Evolutionary conservation across 1,140 invertebrate genomes (phyloP).

Genomic region (Drosophila erecta): DNA sequence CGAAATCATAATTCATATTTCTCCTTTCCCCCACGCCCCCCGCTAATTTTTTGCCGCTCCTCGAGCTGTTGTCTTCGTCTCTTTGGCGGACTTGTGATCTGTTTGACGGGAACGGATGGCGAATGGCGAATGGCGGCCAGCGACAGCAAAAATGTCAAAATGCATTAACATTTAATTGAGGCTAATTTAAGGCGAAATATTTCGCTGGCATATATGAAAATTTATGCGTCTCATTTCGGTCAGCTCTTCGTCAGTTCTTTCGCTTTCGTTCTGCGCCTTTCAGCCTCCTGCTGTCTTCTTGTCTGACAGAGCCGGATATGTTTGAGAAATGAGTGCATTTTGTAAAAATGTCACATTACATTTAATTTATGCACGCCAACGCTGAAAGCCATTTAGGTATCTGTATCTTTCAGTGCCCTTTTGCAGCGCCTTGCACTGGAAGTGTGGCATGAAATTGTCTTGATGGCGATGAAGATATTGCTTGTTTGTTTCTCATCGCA

Average conservation of each 20-base stretch:
- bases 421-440: conserved; percentile 38
- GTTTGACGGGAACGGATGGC: conserved; percentile 24
- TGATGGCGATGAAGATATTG: conserved; percentile 39
- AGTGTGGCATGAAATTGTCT: conserved; percentile 77
- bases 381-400: conserved; percentile 41
- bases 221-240: conserved; percentile 79
- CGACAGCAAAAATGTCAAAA: conserved; percentile 82
- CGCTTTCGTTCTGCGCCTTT: conserved; percentile 14
- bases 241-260: conserved; percentile 24
- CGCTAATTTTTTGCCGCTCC: conserved; percentile 12
- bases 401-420: conserved; percentile 21
- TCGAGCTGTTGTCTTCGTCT: conserved; percentile 11
- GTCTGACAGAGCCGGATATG: conserved; percentile 60
- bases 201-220: conserved; percentile 77
- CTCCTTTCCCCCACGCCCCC: conserved; percentile 15
- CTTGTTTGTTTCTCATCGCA: conserved; percentile 15
- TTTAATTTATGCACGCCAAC: conserved; percentile 81
- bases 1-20: conserved; percentile 79
- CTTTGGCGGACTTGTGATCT: conserved; percentile 46
- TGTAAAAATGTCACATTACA: conserved; percentile 84
- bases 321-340: conserved; percentile 84
- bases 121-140: conserved; percentile 12
- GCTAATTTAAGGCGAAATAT: conserved; percentile 84
- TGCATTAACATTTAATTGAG: conserved; percentile 85
- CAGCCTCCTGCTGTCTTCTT: conserved; percentile 1